A percentile compares a stretch with the other conserved stretches of the same genome.
Evolutionary conservation across 2,888 invertebrate genomes (phyloP).

Genomic region (Polietes domitor): DNA sequence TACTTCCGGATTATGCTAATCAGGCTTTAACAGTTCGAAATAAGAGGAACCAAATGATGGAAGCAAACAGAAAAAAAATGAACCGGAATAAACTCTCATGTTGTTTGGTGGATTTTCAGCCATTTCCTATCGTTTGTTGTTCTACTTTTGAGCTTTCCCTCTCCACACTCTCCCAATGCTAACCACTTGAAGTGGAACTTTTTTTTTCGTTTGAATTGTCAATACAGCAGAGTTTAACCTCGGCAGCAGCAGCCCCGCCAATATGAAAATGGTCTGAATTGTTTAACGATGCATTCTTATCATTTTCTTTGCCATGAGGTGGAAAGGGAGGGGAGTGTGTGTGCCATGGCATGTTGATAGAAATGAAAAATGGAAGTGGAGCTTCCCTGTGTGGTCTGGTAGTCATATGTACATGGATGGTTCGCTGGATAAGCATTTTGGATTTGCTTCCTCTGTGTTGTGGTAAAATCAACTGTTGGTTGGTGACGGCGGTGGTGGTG

Average conservation of each 20-base stretch:
- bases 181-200: not conserved
- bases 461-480: not conserved
- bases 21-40: constrained; percentile 44
- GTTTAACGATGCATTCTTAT: constrained; percentile 16
- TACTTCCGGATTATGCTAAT: constrained; percentile 67
- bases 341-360: too few relatives aligned
- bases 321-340: not conserved
- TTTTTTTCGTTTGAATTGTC: constrained; percentile 11
- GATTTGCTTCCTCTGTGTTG: not conserved
- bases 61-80: constrained; percentile 1
- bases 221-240: not conserved
- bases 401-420: not conserved
- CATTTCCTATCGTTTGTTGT: not conserved
- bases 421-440: constrained; percentile 7
- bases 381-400: not conserved
- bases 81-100: not conserved
- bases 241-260: not conserved
- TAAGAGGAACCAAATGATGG: not conserved
- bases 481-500: too few relatives aligned
- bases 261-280: not conserved
- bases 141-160: not conserved
- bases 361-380: not conserved
- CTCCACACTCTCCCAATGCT: not conserved
- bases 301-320: not conserved
- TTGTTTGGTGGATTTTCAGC: not conserved